A percentile compares a stretch with the other conserved stretches of the same genome.
Evolutionary conservation across 2,797 vertebrate species (phyloP).

Genomic region (Tachyglossus aculeatus): DNA sequence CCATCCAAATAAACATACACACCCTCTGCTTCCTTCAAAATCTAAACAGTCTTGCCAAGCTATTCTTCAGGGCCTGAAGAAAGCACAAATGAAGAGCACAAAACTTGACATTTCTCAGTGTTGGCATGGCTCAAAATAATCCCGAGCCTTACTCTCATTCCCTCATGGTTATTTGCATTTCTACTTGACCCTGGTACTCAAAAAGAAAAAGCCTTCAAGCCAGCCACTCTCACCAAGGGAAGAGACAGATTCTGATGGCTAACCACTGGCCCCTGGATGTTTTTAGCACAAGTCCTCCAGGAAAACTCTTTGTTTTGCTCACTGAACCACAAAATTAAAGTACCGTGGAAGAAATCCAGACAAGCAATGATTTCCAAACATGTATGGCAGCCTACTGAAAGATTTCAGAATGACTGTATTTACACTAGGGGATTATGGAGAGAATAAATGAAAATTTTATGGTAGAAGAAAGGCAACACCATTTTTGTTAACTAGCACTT

Average conservation of each 20-base stretch:
- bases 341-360: constrained; percentile 73
- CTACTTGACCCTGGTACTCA: constrained; percentile 28
- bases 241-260: constrained; percentile 68
- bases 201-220: constrained; percentile 29
- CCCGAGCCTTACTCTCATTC: too few relatives aligned
- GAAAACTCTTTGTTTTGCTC: constrained; percentile 72
- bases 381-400: constrained; percentile 63
- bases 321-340: constrained; percentile 80
- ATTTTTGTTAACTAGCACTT: constrained; percentile 77
- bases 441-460: constrained; percentile 77
- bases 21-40: not conserved
- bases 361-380: constrained; percentile 69
- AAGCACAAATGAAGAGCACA: not conserved
- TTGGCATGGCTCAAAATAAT: too few relatives aligned
- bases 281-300: constrained; percentile 70
- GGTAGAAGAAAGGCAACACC: constrained; percentile 75
- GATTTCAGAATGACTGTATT: constrained; percentile 72
- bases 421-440: constrained; percentile 71
- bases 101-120: too few relatives aligned
- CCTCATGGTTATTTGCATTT: constrained; percentile 22
- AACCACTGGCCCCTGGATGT: constrained; percentile 58
- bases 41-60: not conserved
- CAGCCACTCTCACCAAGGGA: constrained; percentile 45
- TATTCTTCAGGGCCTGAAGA: not conserved
- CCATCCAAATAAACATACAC: too few relatives aligned